A percentile compares a stretch with the other conserved stretches of the same genome.
Conservation (phyloP, 2,113 vertebrate genomes). For the Globicephala melas region DNA sequence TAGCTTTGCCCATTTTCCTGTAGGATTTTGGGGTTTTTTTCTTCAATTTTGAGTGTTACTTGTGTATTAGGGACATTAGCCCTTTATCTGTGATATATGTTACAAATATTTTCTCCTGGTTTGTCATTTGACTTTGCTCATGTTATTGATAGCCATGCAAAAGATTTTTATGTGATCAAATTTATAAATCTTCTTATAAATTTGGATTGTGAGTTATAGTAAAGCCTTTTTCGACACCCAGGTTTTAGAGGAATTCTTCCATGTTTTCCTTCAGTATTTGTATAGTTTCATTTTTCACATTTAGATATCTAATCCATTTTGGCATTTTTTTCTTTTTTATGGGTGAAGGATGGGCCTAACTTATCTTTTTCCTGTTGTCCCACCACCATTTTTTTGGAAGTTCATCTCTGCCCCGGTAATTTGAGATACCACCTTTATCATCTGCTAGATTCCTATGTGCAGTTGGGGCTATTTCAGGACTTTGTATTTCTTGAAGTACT, state of each 20-base stretch:
- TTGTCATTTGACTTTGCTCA: not conserved
- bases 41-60: not conserved
- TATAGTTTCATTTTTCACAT: not conserved
- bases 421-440: not conserved
- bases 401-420: not conserved
- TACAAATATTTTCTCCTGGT: not conserved
- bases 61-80: not conserved
- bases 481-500: slow-evolving; percentile 4
- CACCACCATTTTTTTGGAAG: not conserved
- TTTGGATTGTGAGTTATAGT: not conserved
- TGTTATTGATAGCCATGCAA: not conserved
- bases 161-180: slow-evolving; percentile 1
- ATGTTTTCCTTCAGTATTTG: not conserved
- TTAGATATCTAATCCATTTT: not conserved
- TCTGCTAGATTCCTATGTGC: not conserved
- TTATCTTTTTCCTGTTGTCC: not conserved
- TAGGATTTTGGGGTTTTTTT: not conserved
- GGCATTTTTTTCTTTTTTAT: not conserved
- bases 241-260: not conserved
- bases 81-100: not conserved
- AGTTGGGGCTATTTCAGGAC: not conserved
- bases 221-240: not conserved
- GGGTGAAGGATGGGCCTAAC: not conserved
- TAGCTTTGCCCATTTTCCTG: not conserved
- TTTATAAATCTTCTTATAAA: not conserved